phyloP scores from a whole-genome alignment of 1,140 invertebrate genomes.

The Formica selysi region DNA sequence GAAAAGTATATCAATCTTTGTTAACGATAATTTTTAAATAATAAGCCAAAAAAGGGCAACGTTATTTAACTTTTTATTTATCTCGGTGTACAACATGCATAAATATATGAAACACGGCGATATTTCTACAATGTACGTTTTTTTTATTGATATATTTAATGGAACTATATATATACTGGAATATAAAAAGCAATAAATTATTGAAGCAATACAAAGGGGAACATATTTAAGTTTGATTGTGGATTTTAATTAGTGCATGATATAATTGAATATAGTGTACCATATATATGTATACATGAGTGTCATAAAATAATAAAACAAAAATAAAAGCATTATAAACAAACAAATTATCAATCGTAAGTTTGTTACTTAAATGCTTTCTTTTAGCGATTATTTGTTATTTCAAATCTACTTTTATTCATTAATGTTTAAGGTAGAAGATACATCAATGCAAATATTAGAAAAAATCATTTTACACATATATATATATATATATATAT shows the following conservation, averaged over 20 bases:
- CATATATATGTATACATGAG: not conserved
- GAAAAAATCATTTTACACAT: not conserved
- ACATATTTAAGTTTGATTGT: constrained; percentile 7
- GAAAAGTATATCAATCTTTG: not conserved
- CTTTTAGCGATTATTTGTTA: not conserved
- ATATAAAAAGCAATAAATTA: constrained; percentile 45
- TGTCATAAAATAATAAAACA: constrained; percentile 19
- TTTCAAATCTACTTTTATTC: not conserved
- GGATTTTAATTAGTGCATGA: constrained; percentile 12
- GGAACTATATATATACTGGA: constrained; percentile 14
- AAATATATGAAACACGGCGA: constrained; percentile 27
- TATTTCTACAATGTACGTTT: constrained; percentile 40
- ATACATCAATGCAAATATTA: not conserved
- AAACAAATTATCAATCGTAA: not conserved
- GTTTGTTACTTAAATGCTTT: not conserved
- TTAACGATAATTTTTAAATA: not conserved
- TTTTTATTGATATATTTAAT: constrained; percentile 15
- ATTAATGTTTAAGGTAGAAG: not conserved
- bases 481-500: not conserved
- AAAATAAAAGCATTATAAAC: not conserved
- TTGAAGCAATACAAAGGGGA: not conserved
- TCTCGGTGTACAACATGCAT: constrained; percentile 26
- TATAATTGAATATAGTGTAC: constrained; percentile 18
- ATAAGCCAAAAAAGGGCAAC: constrained; percentile 34
- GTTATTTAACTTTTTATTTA: constrained; percentile 28